Percentiles rank a stretch among this genome's conserved stretches.
phyloP scores from a whole-genome alignment of 2,888 invertebrate species.

The Morpho helenor region DNA sequence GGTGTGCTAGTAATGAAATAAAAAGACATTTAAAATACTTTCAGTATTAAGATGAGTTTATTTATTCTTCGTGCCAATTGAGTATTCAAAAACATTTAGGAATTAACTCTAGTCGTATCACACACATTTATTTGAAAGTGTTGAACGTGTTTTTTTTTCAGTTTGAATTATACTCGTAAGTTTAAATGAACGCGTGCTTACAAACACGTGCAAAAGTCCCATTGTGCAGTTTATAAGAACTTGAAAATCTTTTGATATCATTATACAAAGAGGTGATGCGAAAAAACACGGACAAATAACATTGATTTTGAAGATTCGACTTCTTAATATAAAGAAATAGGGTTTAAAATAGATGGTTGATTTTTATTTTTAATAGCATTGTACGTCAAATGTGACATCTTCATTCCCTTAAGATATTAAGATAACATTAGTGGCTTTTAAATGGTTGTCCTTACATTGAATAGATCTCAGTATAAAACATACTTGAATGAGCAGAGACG shows the following conservation, averaged over 20 bases:
- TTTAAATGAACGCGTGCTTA: conserved; percentile 58
- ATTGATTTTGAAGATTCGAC: conserved; percentile 31
- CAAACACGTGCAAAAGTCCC: conserved; percentile 50
- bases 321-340: conserved; percentile 20
- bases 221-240: conserved; percentile 39
- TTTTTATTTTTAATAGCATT: conserved; percentile 21
- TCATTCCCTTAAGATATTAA: conserved; percentile 60
- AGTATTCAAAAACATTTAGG: too few relatives aligned
- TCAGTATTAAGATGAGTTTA: too few relatives aligned
- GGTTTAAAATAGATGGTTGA: conserved; percentile 15
- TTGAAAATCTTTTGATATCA: conserved; percentile 56
- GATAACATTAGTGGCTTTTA: conserved; percentile 78
- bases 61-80: too few relatives aligned
- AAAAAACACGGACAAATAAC: conserved; percentile 52
- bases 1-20: too few relatives aligned
- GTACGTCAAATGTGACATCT: conserved; percentile 52
- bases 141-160: conserved; percentile 20
- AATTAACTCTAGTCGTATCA: too few relatives aligned
- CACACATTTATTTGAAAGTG: too few relatives aligned
- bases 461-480: conserved; percentile 42
- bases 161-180: not conserved
- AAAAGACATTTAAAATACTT: too few relatives aligned
- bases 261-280: conserved; percentile 40
- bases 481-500: conserved; percentile 12
- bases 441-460: conserved; percentile 61